phyloP scores from a whole-genome alignment of 2,113 vertebrate species.

The Erpornis zantholeuca region DNA sequence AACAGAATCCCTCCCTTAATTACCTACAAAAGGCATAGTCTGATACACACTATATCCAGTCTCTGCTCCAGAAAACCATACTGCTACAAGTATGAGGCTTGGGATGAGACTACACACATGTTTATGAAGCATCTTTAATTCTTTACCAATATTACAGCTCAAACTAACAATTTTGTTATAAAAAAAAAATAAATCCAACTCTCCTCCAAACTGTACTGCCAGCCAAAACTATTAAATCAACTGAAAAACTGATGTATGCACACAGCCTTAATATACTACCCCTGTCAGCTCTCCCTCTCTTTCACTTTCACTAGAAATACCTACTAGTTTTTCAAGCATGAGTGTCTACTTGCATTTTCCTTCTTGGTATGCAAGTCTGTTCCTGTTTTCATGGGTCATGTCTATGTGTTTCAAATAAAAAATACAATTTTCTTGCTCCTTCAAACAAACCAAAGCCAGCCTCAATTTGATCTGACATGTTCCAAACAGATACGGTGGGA shows the following conservation, averaged over 20 bases:
- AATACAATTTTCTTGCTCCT: background rate
- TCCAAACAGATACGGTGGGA: background rate
- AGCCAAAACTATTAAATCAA: background rate
- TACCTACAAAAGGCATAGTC: background rate
- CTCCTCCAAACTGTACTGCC: background rate
- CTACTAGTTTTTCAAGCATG: background rate
- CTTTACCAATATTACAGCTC: background rate
- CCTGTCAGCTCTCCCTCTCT: background rate
- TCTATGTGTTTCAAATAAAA: background rate
- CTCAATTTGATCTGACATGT: background rate
- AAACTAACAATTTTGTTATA: background rate
- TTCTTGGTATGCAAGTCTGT: background rate
- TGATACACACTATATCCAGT: background rate
- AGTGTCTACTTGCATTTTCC: background rate
- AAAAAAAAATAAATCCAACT: background rate
- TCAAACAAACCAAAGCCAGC: background rate
- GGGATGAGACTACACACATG: background rate
- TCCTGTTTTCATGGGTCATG: background rate
- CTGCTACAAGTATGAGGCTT: background rate
- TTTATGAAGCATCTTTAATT: background rate
- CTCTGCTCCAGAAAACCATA: background rate
- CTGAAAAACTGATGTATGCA: background rate
- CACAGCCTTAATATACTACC: background rate
- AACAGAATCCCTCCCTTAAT: background rate
- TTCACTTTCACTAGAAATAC: background rate